A percentile compares a stretch with the other conserved stretches of the same genome.
phyloP scores from a whole-genome alignment of 2,113 vertebrate species.

The Podarcis muralis region DNA sequence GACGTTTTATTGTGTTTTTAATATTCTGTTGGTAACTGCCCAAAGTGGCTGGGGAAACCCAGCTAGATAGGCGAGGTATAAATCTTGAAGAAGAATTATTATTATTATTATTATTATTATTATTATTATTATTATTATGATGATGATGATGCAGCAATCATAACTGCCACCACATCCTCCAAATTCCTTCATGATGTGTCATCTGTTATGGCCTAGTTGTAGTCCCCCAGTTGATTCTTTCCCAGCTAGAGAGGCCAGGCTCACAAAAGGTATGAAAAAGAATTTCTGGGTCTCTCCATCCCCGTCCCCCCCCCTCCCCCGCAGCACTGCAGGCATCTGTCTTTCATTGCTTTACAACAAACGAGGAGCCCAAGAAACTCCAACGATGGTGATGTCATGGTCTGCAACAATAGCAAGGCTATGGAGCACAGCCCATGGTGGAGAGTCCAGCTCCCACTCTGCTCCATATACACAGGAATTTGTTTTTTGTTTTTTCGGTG shows the following conservation, averaged over 20 bases:
- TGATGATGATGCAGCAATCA: no score
- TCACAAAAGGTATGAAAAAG: conserved; percentile 2
- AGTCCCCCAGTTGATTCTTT: not conserved
- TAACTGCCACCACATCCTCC: no score
- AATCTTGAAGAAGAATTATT: no score
- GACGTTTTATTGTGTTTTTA: no score
- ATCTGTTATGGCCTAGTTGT: no score
- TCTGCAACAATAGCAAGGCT: conserved; percentile 30
- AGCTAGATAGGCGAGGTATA: no score
- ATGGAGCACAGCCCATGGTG: not conserved
- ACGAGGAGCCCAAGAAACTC: conserved; percentile 9
- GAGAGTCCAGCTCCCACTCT: not conserved
- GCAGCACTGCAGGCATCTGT: not conserved
- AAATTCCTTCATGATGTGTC: no score
- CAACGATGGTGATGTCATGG: conserved; percentile 19
- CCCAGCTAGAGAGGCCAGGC: not conserved
- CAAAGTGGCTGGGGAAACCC: no score
- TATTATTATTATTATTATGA: no score
- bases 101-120: no score
- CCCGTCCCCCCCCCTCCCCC: not conserved
- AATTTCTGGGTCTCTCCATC: not conserved
- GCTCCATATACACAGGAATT: not conserved
- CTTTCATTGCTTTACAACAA: conserved; percentile 7
- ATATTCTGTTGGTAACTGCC: no score
- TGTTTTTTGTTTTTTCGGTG: no score